Percentiles rank a stretch among this genome's conserved stretches.
These are phyloP conservation scores for Spodoptera litura DNA, from an alignment of 1,140 invertebrate genomes.

Conservation along the genomic window DNA sequence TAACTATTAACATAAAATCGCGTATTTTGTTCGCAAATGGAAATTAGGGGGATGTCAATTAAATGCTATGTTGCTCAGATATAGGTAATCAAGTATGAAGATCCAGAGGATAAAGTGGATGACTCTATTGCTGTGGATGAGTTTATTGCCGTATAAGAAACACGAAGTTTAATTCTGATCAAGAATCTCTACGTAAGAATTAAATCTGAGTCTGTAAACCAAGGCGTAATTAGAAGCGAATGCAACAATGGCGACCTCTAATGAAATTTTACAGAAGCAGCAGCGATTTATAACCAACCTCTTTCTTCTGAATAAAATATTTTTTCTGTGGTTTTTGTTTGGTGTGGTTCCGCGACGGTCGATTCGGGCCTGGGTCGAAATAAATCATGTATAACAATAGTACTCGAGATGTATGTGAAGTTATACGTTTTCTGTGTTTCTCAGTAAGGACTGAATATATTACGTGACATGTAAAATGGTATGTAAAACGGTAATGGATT, in stretches of 20 bases:
- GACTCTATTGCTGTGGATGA: no score
- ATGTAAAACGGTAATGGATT: neutral
- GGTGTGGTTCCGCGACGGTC: neutral
- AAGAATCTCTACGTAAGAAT: no score
- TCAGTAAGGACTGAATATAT: neutral
- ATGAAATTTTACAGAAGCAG: conserved; percentile 36
- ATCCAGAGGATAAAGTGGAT: no score
- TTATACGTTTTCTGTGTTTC: neutral
- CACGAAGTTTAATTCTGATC: no score
- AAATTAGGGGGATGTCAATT: no score
- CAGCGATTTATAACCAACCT: conserved; percentile 13
- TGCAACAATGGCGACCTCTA: conserved; percentile 18
- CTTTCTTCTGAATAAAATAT: conserved; percentile 21
- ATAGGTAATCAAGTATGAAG: no score
- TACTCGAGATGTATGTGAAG: neutral
- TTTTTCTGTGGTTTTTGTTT: conserved; percentile 16
- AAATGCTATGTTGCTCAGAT: no score
- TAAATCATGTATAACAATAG: conserved; percentile 31
- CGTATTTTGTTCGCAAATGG: no score
- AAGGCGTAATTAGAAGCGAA: neutral
- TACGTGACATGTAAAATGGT: neutral
- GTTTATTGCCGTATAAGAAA: no score
- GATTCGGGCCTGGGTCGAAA: neutral
- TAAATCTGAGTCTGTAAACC: no score
- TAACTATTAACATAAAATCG: no score